Evolutionary conservation across 2,113 vertebrate genomes (phyloP).

Genomic region (Python bivittatus): DNA sequence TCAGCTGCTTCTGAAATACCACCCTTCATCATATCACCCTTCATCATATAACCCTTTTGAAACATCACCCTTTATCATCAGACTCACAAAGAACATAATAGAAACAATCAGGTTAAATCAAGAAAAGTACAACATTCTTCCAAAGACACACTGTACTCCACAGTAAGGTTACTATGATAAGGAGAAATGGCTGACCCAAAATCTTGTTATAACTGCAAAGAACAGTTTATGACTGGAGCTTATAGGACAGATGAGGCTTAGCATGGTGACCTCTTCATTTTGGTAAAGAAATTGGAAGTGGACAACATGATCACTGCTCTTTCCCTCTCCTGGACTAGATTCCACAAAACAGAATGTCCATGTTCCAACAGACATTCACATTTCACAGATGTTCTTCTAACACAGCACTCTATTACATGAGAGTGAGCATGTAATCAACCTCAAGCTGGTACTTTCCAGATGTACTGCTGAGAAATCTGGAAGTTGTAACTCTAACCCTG

Average conservation of each 20-base stretch:
- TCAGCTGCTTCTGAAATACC: neutral
- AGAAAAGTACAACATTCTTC: neutral
- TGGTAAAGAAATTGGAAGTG: neutral
- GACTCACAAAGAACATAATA: neutral
- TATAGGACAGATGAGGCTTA: neutral
- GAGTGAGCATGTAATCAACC: neutral
- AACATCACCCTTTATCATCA: neutral
- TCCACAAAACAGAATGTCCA: neutral
- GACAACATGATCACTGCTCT: neutral
- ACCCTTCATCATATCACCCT: neutral
- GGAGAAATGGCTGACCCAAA: neutral
- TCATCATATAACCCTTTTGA: neutral
- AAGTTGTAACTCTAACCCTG: too few species aligned
- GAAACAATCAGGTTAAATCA: neutral
- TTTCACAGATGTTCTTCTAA: neutral
- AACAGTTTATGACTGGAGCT: neutral
- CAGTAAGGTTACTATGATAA: neutral
- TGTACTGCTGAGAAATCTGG: too few species aligned
- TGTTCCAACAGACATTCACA: too few species aligned
- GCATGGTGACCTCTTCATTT: neutral
- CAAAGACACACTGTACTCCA: neutral
- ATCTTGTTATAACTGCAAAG: neutral
- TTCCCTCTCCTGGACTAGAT: neutral
- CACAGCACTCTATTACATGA: neutral
- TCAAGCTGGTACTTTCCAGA: too few species aligned